Evolutionary conservation across 2,797 vertebrate genomes (phyloP), one percentile per base, ranked within the genome.

Genomic region (Salmo trutta): DNA sequence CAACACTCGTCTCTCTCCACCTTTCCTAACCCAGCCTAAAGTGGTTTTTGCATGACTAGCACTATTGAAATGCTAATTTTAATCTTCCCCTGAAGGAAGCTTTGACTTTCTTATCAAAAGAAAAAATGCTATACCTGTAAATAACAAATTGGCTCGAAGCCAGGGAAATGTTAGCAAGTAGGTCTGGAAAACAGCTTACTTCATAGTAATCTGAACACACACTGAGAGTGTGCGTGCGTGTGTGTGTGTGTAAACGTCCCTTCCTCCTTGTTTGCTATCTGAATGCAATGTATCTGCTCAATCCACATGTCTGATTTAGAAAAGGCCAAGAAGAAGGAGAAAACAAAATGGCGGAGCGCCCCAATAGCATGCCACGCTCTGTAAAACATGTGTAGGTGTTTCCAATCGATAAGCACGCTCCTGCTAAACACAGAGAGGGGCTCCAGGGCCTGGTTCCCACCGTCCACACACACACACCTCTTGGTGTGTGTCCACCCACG

Each of bases 1-100:
- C 71, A 77, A 83, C 84, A 77, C 16, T 47, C n/a, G 76, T 82
- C 75, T 79, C 74, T 74, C 78, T 72, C 75, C 76, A 80, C 76
- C 80, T 64, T 72, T 68, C 71, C 75, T 64, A 81, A 77, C 74
- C 74, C 27, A 59, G 56, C 79, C 79, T 76, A 73, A 82, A 82
- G 79, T 84, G 29, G 82, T 84, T 81, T 85, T 74, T 73, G 64
- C 77, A 79, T 64, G 67, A 78, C 75, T 79, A 19, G 8, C 71
- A 31, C 71, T 80, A 86, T 84, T 87, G 80, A 86, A 88, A 92
- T 91, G 88, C 81, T 81, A 87, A 91, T 86, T 47, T 73, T 19
- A 69, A 69, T 51, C 10, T 52, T 71, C 5, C 52, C 52, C 74
- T 76, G 54, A 68, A 79, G 73, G 71, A 73, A 73, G 21, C 33